These are phyloP conservation scores for Agrochola macilenta DNA, from an alignment of 2,888 invertebrate genomes.

Conservation along the genomic window DNA sequence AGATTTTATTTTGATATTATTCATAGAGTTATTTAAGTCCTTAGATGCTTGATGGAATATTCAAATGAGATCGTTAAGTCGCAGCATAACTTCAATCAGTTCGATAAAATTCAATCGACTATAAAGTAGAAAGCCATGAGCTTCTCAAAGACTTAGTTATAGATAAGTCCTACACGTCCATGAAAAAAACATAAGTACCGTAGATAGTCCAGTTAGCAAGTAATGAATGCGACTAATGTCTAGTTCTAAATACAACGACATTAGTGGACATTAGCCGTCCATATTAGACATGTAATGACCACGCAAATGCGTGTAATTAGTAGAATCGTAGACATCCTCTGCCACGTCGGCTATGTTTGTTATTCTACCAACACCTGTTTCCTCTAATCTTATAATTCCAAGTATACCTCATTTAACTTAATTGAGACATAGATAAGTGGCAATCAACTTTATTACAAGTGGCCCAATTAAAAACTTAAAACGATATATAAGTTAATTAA, in stretches of 20 bases:
- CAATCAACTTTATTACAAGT: slow-evolving; percentile 72
- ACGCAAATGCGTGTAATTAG: slow-evolving; percentile 55
- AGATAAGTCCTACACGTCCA: not conserved
- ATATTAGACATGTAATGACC: slow-evolving; percentile 55
- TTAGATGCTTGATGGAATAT: slow-evolving; percentile 56
- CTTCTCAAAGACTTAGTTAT: not conserved
- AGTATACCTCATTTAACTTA: slow-evolving; percentile 70
- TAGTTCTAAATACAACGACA: slow-evolving; percentile 46
- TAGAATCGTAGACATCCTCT: slow-evolving; percentile 59
- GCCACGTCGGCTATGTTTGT: slow-evolving; percentile 48
- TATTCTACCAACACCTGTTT: slow-evolving; percentile 68
- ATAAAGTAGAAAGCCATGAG: not conserved
- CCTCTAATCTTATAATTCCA: slow-evolving; percentile 66
- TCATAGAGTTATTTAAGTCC: slow-evolving; percentile 57
- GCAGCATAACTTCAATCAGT: slow-evolving; percentile 30
- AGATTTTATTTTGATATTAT: slow-evolving; percentile 71
- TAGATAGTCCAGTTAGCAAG: not conserved
- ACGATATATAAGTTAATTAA: slow-evolving; percentile 66
- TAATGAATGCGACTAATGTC: slow-evolving; percentile 33
- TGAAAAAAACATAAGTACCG: slow-evolving; percentile 18
- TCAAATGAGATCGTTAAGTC: slow-evolving; percentile 52
- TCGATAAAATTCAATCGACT: slow-evolving; percentile 19
- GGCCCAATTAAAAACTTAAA: slow-evolving; percentile 71
- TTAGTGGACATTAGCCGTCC: slow-evolving; percentile 52
- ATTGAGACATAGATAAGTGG: slow-evolving; percentile 74